These are phyloP conservation scores for Parauchenoglanis punctatus DNA, from an alignment of 2,797 vertebrate genomes.

Conservation along the genomic window DNA sequence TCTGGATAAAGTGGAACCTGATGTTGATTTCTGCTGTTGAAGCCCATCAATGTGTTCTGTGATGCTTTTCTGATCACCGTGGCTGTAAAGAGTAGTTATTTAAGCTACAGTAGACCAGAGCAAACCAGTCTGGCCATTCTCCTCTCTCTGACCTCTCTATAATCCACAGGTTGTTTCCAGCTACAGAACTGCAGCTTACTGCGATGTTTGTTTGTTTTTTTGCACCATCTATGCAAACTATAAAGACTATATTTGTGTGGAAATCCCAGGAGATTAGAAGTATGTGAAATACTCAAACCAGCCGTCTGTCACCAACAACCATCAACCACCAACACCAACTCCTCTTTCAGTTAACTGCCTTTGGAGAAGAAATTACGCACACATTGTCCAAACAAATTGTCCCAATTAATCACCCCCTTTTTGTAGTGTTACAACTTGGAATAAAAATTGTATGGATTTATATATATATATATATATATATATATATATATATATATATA, in stretches of 20 bases:
- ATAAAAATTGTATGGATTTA: not conserved
- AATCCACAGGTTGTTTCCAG: not conserved
- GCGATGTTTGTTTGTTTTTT: not conserved
- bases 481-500: too few species aligned
- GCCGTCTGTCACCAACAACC: not conserved
- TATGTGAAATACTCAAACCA: not conserved
- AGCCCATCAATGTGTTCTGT: not conserved
- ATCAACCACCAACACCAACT: too few species aligned
- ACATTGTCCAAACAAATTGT: not conserved
- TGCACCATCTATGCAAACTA: not conserved
- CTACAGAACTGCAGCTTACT: not conserved
- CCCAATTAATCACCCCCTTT: not conserved
- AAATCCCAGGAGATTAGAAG: not conserved
- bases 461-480: not conserved
- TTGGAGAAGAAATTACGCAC: not conserved
- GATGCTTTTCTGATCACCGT: not conserved
- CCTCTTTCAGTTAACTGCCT: not conserved
- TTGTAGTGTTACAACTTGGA: not conserved
- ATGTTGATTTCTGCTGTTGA: not conserved
- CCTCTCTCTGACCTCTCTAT: not conserved
- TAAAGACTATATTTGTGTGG: not conserved
- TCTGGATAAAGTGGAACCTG: too few species aligned
- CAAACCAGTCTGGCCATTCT: not conserved
- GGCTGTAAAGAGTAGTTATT: not conserved
- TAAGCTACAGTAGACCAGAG: not conserved